Percentiles rank a stretch among this genome's conserved stretches.
phyloP scores from a whole-genome alignment of 1,140 invertebrate species.

The Copidosoma floridanum region DNA sequence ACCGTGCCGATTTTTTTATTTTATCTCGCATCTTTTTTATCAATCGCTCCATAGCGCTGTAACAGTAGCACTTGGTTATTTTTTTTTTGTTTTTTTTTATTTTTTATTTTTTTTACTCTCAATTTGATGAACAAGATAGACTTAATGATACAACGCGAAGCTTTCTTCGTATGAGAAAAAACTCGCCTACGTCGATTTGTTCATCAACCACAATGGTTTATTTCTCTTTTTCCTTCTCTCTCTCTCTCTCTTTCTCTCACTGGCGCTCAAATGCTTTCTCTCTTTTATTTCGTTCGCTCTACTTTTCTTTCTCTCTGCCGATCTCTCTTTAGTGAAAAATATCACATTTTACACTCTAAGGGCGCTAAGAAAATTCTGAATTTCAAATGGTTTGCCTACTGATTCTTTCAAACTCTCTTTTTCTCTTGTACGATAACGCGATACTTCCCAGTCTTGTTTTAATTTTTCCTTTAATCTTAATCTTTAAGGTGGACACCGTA shows the following conservation, averaged over 20 bases:
- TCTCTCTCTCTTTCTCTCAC: neutral
- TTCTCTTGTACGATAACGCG: too few relatives aligned
- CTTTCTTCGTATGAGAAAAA: slow-evolving; percentile 25
- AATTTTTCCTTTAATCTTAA: slow-evolving; percentile 28
- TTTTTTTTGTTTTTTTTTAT: neutral
- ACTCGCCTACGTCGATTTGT: slow-evolving; percentile 21
- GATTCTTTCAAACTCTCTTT: too few relatives aligned
- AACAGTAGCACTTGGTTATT: slow-evolving; percentile 23
- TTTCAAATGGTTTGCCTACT: slow-evolving; percentile 29
- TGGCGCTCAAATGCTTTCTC: too few relatives aligned
- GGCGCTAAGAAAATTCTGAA: slow-evolving; percentile 28
- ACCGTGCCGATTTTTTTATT: slow-evolving; percentile 30
- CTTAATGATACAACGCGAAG: slow-evolving; percentile 27
- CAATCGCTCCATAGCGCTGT: slow-evolving; percentile 18
- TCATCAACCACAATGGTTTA: slow-evolving; percentile 26
- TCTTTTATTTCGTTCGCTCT: neutral
- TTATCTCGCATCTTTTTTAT: too few relatives aligned
- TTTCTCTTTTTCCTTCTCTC: neutral
- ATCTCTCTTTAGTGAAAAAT: slow-evolving; percentile 27
- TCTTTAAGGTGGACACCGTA: slow-evolving; percentile 30
- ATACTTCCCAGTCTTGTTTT: slow-evolving; percentile 31
- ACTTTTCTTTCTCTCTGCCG: neutral
- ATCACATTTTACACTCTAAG: slow-evolving; percentile 31
- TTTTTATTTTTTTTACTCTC: too few relatives aligned
- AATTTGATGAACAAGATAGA: slow-evolving; percentile 27